phyloP scores from a whole-genome alignment of 2,113 vertebrate genomes.

The Motacilla tschutschensis region DNA sequence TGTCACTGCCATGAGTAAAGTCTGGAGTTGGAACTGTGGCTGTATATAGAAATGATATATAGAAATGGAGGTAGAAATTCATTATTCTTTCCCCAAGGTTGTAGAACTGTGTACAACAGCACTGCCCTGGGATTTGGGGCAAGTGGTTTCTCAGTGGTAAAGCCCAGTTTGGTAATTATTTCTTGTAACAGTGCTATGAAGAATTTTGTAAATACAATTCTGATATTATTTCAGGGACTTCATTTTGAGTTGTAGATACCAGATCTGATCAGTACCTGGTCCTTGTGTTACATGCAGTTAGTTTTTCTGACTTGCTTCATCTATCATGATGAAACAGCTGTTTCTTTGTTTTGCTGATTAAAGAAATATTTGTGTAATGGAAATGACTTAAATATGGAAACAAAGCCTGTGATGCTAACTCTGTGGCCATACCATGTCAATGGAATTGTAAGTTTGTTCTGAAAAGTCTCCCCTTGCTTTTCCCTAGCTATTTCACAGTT shows the following conservation, averaged over 20 bases:
- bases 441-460: not conserved
- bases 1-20: not conserved
- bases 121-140: not conserved
- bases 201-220: not conserved
- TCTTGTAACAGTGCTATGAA: not conserved
- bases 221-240: not conserved
- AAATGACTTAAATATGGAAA: not conserved
- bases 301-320: not conserved
- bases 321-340: not conserved
- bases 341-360: not conserved
- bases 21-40: not conserved
- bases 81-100: not conserved
- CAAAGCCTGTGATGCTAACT: not conserved
- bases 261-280: not conserved
- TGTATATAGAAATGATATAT: not conserved
- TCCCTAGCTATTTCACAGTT: conserved; percentile 37
- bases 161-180: not conserved
- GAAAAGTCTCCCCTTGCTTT: conserved; percentile 20
- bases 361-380: not conserved
- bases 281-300: not conserved
- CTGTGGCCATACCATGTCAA: not conserved
- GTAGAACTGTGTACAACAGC: not conserved
- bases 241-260: not conserved
- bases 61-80: not conserved
- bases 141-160: not conserved